phyloP scores from a whole-genome alignment of 2,797 vertebrate genomes.

The Myripristis murdjan region DNA sequence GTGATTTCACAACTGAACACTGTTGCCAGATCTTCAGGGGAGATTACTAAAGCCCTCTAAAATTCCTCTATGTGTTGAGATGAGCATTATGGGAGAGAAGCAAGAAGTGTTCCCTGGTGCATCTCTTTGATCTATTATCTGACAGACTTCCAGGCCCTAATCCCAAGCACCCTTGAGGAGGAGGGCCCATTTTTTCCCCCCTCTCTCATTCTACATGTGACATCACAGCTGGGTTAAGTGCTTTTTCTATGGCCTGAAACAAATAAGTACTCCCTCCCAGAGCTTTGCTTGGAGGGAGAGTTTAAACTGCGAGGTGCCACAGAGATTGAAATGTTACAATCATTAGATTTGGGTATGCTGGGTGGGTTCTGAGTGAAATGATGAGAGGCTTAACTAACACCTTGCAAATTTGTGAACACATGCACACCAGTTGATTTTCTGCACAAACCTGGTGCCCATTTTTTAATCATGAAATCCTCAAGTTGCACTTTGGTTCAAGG shows the following conservation, averaged over 20 bases:
- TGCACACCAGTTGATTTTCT: not conserved
- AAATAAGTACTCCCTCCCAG: conserved; percentile 17
- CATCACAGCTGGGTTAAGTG: conserved; percentile 67
- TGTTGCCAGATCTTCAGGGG: conserved; percentile 51
- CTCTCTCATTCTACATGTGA: conserved; percentile 60
- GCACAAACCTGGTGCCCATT: not conserved
- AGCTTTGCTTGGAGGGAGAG: not conserved
- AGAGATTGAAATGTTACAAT: not conserved
- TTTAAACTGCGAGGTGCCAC: not conserved
- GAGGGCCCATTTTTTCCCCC: conserved; percentile 23
- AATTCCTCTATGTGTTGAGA: conserved; percentile 72
- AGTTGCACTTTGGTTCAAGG: not conserved
- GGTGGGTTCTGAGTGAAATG: not conserved
- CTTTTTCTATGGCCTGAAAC: conserved; percentile 51
- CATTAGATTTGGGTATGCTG: not conserved
- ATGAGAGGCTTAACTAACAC: not conserved
- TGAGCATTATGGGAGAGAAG: conserved; percentile 72
- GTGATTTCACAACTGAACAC: conserved; percentile 43
- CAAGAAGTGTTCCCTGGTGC: conserved; percentile 67
- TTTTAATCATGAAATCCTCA: not conserved
- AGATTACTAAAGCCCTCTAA: conserved; percentile 55
- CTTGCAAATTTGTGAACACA: not conserved
- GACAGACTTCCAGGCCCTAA: conserved; percentile 83
- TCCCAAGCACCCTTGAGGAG: conserved; percentile 78
- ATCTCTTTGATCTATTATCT: conserved; percentile 88